Base-by-base conservation (phyloP, 1,140 invertebrate species). In the Paraescarpia echinospica region DNA sequence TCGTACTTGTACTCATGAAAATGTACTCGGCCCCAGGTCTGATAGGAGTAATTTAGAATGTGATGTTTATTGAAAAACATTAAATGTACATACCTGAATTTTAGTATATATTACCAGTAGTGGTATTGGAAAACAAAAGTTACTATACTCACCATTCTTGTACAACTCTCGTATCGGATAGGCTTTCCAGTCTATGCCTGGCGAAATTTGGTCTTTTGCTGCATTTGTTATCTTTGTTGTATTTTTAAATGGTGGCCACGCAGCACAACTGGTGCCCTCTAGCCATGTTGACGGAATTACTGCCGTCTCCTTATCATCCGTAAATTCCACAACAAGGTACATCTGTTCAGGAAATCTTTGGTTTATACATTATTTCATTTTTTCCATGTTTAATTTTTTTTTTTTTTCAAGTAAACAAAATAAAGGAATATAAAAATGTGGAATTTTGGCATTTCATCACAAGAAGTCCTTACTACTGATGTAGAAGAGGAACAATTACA, bases 301-400 rank as follows among this genome's bases (percentile, higher is more conserved):
- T 27, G 59, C 59, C 22, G 59, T 77, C 22, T 77, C 59, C 5
- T 77, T 18, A 77, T 31, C 14, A 31, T 77, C 59, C 5, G 59
- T 77, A 31, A 77, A 77, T 77, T 77, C 59, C 59, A 77, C 59
- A 77, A 77, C 59, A 77, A 77, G 59, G 59, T 77, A 77, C 59
- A 77, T 77, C 59, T 77, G 59, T 77, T 77, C 59, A 77, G 59
- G 22, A 18, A 77, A 77, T 77, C 22, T 77, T 77, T 51, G 48
- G 48, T 9, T 51, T 8, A 51, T 51, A 51, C 48, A 51, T 51
- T 51, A 0, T 51, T 51, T 51, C 0, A 51, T 51, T 51, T 51
- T 51, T 51, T 51, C 48, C 18, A 51, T 51, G 8, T 51, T 51
- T 51, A 8, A 77, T 27, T 77, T 18, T 27, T 27, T 22, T 6